Conservation (phyloP, 2,797 vertebrate genomes). For the Cryptoblepharus egeriae region DNA sequence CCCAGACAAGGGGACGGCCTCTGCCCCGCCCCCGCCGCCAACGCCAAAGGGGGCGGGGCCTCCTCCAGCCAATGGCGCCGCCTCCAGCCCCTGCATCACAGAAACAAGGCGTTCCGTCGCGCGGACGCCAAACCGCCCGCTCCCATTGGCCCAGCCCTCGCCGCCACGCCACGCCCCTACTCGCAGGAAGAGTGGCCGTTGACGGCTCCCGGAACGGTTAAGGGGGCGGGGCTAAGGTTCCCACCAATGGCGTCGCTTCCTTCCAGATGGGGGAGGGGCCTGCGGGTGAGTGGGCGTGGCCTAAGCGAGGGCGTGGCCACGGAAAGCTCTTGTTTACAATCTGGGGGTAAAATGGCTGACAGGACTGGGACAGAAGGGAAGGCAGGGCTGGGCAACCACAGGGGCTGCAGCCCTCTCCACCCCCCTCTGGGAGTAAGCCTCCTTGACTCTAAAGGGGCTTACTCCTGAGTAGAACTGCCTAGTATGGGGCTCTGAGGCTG, state of each 20-base stretch:
- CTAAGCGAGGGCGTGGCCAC: neutral
- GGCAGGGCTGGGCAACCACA: neutral
- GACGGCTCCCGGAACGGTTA: neutral
- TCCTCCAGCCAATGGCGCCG: slow-evolving; percentile 6
- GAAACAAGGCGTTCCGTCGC: neutral
- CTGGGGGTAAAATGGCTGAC: neutral
- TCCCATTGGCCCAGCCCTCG: neutral
- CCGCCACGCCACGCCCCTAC: neutral
- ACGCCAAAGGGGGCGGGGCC: neutral
- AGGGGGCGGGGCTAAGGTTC: neutral
- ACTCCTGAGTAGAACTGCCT: too few relatives aligned
- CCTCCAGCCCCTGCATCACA: slow-evolving; percentile 15
- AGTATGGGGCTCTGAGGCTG: too few relatives aligned
- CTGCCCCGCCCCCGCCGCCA: neutral
- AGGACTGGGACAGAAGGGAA: neutral
- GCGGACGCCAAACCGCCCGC: slow-evolving; percentile 1
- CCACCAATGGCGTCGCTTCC: neutral
- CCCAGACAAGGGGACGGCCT: neutral
- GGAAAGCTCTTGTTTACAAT: neutral
- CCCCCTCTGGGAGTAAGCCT: too few relatives aligned
- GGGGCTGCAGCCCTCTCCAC: neutral
- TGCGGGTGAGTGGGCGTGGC: neutral
- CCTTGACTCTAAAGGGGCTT: too few relatives aligned
- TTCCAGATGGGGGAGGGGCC: too few relatives aligned
- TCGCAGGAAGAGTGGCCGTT: neutral